Evolutionary conservation across 2,888 invertebrate species (phyloP), one percentile per base, ranked within the genome.

Genomic region (Laothoe populi): DNA sequence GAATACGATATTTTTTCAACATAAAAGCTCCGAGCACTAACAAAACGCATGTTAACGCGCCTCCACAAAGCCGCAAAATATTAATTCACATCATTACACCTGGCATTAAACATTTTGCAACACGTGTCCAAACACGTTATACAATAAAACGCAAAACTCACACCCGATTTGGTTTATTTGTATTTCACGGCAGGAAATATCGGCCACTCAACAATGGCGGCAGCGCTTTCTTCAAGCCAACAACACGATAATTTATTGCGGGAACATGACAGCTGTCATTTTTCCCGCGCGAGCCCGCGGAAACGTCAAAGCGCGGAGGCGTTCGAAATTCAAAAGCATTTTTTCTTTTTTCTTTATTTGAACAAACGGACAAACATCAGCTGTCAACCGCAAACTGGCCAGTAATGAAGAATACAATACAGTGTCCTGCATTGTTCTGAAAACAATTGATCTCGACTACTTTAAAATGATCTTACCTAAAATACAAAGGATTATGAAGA

Each of bases 351-450:
- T 13, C 16, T 24, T 57, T 61, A 57, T 57, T 40, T 62, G 40
- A 62, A 66, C 62, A 63, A 63, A 62, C 48, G 53, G 60, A 62
- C 62, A 63, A 59, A 57, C 61, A 64, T 64, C 86, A 88, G 83
- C 83, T 85, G 84, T 81, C 82, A 81, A 88, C 90, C 90, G 74
- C 90, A 90, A 82, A 83, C 75, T 83, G 84, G 79, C 86, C 87
- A 75, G 64, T 80, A 81, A 78, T 74, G 70, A 69, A 72, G 49
- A 21, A 78, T 66, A 74, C 74, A 76, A 78, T 73, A 72, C 71
- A 19, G 42, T 26, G 48, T 69, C 70, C 71, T 69, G 69, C 72
- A 73, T 79, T 79, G 73, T 79, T 70, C 57, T 13, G 57, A 58
- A 72, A 70, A 72, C 74, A 74, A 79, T 72, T 68, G 70, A 19